Percentiles rank a stretch among this genome's conserved stretches.
Evolutionary conservation across 2,888 invertebrate genomes (phyloP).

Genomic region (Lissonota sp.): DNA sequence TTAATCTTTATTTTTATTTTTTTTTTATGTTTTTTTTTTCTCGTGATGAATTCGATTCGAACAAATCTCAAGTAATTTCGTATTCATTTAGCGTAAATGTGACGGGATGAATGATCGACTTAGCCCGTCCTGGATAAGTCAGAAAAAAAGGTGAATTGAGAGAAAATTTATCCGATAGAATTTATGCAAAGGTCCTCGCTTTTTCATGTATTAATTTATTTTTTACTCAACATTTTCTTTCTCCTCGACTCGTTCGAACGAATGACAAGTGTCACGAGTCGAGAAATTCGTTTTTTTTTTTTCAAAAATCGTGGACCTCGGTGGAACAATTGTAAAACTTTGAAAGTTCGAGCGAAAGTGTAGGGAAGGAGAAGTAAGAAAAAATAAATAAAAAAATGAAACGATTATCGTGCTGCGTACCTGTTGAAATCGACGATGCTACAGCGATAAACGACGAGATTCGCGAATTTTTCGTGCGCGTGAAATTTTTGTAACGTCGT

Average conservation of each 20-base stretch:
- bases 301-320: slow-evolving; percentile 27
- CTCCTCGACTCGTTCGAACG: not conserved
- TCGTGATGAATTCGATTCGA: slow-evolving; percentile 42
- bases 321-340: slow-evolving; percentile 6
- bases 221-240: slow-evolving; percentile 6
- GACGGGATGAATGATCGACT: slow-evolving; percentile 11
- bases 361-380: not conserved
- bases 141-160: not conserved
- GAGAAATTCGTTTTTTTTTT: slow-evolving; percentile 1
- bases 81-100: slow-evolving; percentile 24
- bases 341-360: slow-evolving; percentile 14
- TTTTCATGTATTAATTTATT: slow-evolving; percentile 29
- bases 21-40: not conserved
- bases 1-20: slow-evolving; percentile 34
- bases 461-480: slow-evolving; percentile 2
- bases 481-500: slow-evolving; percentile 36
- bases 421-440: slow-evolving; percentile 51
- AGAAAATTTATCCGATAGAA: slow-evolving; percentile 29
- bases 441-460: slow-evolving; percentile 37
- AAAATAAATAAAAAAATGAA: slow-evolving; percentile 33
- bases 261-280: not conserved
- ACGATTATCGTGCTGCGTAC: slow-evolving; percentile 59
- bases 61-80: slow-evolving; percentile 30
- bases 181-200: slow-evolving; percentile 29
- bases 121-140: not conserved